Percentiles rank a stretch among this genome's conserved stretches.
These are phyloP conservation scores for Nomada lathburiana DNA, from an alignment of 2,888 invertebrate species.

Conservation along the genomic window DNA sequence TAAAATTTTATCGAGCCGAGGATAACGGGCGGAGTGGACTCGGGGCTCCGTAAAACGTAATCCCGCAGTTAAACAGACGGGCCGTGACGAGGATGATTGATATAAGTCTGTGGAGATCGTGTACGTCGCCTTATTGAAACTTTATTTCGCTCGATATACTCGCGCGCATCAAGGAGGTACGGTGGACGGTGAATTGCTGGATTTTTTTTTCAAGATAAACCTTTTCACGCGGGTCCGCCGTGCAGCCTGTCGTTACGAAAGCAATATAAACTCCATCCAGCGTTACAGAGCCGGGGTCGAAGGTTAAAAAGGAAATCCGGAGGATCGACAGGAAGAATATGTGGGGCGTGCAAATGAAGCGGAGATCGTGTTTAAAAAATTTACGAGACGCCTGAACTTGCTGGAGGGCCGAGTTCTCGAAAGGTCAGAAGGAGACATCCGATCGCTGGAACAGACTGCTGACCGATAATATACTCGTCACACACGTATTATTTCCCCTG, in stretches of 20 bases:
- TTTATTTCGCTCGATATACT: too few species aligned
- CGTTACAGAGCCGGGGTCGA: background rate
- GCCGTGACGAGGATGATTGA: slow-evolving; percentile 17
- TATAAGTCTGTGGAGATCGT: background rate
- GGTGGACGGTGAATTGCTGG: too few species aligned
- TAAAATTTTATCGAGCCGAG: slow-evolving; percentile 36
- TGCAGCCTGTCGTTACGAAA: too few species aligned
- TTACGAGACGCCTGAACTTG: slow-evolving; percentile 16
- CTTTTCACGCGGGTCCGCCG: background rate
- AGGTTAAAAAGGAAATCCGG: background rate
- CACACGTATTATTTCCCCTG: background rate
- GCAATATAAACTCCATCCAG: background rate
- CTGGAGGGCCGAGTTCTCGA: slow-evolving; percentile 11
- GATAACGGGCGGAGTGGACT: background rate
- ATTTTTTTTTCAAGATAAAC: background rate
- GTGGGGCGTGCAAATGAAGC: slow-evolving; percentile 9
- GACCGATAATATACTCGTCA: background rate
- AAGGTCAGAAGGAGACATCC: slow-evolving; percentile 43
- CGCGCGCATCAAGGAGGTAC: too few species aligned
- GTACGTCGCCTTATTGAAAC: slow-evolving; percentile 4
- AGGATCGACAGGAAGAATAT: background rate
- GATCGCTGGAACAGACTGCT: background rate
- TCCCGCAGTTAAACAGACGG: slow-evolving; percentile 12
- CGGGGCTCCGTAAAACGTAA: slow-evolving; percentile 22
- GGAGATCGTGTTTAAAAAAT: slow-evolving; percentile 36